Base-by-base conservation (phyloP, 2,113 vertebrate species). In the Seriola quinqueradiata region DNA sequence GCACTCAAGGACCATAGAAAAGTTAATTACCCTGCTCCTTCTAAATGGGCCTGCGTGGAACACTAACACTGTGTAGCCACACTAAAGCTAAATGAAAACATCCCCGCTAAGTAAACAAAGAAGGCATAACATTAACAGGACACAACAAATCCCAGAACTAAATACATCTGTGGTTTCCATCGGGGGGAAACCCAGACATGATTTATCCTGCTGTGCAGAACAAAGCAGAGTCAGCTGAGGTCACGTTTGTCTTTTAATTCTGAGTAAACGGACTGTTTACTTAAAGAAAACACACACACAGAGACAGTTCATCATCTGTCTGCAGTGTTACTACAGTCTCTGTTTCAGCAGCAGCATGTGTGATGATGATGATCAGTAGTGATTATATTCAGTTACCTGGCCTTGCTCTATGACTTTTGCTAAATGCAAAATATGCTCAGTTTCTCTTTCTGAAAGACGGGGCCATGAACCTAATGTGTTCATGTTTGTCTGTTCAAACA, bases 21-120 rank as follows among this genome's bases (percentile, higher is more conserved):
- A 79, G 59, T 52, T 86, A 46, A 75, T 77, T 70, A 79, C 19
- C 48, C 21, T 52, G 70, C 63, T 21, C 0, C 6, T 10, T 74
- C 40, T 36, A 42, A 82, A 74, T 5, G 59, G 65, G 65, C 21
- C 65, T 82, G 59, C 13, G 9, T 83, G 80, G 65, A 79, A n/a
- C 52, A 69, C 50, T 66, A 74, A 73, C 48, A n/a, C n/a, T 0
- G 21, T 1, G 46, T 9, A 75, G 65, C 75, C 58, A 65, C 70
- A 67, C 63, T 32, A 52, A 82, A 75, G 64, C 65, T 61, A 66
- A 86, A 69, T 42, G 64, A 78, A 75, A 75, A 44, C 69, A 44
- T 38, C 66, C 55, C 1, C 9, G 36, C 57, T 54, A 28, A 73
- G 38, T 3, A 11, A 64, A 69, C 38, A 73, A 55, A n/a, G 21